Base-by-base conservation (phyloP, 1,140 invertebrate genomes). In the Lucilia sericata region DNA sequence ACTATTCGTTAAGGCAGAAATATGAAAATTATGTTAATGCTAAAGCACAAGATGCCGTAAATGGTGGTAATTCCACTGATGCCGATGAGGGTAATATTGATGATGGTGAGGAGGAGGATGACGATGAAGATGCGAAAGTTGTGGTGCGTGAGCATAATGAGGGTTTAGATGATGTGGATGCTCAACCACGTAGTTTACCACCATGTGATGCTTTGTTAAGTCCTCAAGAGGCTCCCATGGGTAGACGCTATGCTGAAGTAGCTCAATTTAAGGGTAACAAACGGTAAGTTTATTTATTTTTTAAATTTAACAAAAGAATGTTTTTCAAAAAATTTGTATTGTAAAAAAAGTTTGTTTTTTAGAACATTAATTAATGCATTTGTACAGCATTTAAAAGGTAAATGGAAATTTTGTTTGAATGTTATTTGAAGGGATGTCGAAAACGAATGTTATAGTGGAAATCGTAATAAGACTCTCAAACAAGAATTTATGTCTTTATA, bases 151-250 rank as follows among this genome's bases (percentile, higher is more conserved):
- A 80, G 36, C 76, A 80, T 80, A 49, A 49, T 49, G 65, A 70
- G n/a, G 19, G 65, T 34, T 14, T 36, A 7, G 82, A 13, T 76
- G 34, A 21, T 17, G 25, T 55, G 60, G 74, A 84, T 14, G 70
- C 2, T 12, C 51, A 30, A 70, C 84, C 55, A 34, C 65, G 75
- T 34, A 78, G 70, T 80, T 47, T 84, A 17, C 83, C 65, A 83
- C 47, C 85, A 5, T 86, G 86, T 42, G 90, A 91, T 87, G 85
- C 86, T 0, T 65, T 91, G 81, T 84, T 91, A 36, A 91, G 90
- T 88, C 90, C 90, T 8, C 88, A 91, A 86, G 90, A 91, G 83
- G 90, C 82, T 82, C 90, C 90, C 4, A 85, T 91, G 86, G 90
- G 89, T 8, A 84, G 90, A 13, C 88, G 90, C 0, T 91, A 91